A percentile compares a stretch with the other conserved stretches of the same genome.
Evolutionary conservation across 2,888 invertebrate species (phyloP).

Genomic region (Ramazzottius varieornatus): DNA sequence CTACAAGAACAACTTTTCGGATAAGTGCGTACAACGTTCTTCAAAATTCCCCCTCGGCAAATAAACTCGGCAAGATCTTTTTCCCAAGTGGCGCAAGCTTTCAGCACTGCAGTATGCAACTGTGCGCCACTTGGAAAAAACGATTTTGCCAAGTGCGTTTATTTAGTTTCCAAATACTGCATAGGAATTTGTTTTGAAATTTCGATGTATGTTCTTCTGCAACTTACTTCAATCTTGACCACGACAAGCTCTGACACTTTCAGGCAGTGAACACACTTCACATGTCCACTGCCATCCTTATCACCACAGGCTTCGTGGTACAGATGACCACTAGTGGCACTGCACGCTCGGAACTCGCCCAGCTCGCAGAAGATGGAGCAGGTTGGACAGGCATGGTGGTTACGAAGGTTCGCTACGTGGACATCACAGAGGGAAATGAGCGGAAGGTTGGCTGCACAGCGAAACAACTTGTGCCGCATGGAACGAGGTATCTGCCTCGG

Average conservation of each 20-base stretch:
- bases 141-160: too few species aligned
- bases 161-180: too few species aligned
- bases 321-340: neutral
- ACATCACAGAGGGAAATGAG: neutral
- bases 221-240: neutral
- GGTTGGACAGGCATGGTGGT: neutral
- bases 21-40: too few species aligned
- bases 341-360: neutral
- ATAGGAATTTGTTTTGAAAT: too few species aligned
- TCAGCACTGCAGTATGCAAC: too few species aligned
- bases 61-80: too few species aligned
- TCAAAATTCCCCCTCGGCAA: too few species aligned
- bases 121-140: too few species aligned
- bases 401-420: neutral
- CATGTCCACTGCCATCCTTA: neutral
- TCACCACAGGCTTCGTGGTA: neutral
- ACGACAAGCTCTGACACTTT: neutral
- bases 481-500: neutral
- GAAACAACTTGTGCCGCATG: neutral
- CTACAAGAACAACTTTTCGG: too few species aligned
- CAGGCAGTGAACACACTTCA: neutral
- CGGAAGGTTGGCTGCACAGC: neutral
- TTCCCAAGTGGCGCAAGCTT: too few species aligned
- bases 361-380: neutral
- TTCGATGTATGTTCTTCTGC: too few species aligned